A percentile compares a stretch with the other conserved stretches of the same genome.
phyloP scores from a whole-genome alignment of 2,888 invertebrate species.

The Eurytoma californica region DNA sequence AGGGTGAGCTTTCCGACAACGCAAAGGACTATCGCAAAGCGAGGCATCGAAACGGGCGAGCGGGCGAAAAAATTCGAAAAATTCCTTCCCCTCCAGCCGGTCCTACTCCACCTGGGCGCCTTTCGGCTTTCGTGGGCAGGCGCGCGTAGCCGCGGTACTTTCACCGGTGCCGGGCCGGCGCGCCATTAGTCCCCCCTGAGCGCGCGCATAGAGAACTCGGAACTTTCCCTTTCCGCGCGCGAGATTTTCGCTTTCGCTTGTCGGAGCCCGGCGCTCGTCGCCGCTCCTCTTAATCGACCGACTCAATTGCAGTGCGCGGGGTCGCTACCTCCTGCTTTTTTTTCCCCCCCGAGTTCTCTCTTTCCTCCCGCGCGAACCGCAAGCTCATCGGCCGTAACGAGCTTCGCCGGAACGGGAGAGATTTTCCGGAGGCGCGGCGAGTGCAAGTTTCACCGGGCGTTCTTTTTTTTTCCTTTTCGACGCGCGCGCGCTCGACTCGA shows the following conservation, averaged over 20 bases:
- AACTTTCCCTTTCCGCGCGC: conserved; percentile 24
- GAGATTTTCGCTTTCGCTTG: conserved; percentile 21
- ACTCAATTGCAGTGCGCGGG: not conserved
- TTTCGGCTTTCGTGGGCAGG: not conserved
- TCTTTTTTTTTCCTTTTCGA: not conserved
- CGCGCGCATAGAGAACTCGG: conserved; percentile 10
- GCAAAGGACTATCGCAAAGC: too few species aligned
- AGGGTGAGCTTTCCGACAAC: too few species aligned
- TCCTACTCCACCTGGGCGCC: too few species aligned
- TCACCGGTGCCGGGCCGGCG: conserved; percentile 9
- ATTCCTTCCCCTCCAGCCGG: not conserved
- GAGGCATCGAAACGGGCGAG: not conserved
- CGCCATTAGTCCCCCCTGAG: not conserved
- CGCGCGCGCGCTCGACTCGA: not conserved
- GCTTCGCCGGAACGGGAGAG: not conserved
- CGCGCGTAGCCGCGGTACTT: not conserved
- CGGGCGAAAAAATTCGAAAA: not conserved
- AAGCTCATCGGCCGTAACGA: conserved; percentile 49
- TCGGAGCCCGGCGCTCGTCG: not conserved
- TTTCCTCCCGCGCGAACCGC: conserved; percentile 15
- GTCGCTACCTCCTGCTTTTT: not conserved
- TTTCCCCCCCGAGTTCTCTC: not conserved
- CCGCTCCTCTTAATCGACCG: too few species aligned
- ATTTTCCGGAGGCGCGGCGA: not conserved
- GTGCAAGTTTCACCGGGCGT: not conserved